A percentile compares a stretch with the other conserved stretches of the same genome.
These are phyloP conservation scores for Hyposoter didymator DNA, from an alignment of 2,888 invertebrate genomes.

Conservation along the genomic window DNA sequence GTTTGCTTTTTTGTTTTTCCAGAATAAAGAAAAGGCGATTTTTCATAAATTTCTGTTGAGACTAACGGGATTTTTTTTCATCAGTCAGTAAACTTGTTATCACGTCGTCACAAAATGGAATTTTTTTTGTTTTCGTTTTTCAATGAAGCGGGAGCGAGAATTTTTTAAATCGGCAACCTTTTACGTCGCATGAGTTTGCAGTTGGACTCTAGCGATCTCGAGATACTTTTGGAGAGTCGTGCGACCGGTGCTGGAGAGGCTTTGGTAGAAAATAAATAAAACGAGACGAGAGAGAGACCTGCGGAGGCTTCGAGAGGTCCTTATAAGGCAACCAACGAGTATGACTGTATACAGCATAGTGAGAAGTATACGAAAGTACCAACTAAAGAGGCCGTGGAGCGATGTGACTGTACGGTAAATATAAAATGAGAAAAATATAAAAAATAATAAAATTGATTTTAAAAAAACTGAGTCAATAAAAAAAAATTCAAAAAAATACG, in stretches of 20 bases:
- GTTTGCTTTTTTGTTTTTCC: no score
- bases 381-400: conserved; percentile 77
- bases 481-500: conserved; percentile 9
- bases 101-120: not conserved
- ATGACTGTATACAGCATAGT: conserved; percentile 77
- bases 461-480: conserved; percentile 2
- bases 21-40: not conserved
- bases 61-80: not conserved
- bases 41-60: not conserved
- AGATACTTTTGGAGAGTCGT: conserved; percentile 53
- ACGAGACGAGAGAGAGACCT: not conserved
- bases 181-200: not conserved
- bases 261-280: conserved; percentile 2
- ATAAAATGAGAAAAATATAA: not conserved
- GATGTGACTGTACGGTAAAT: conserved; percentile 72
- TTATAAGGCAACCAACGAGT: conserved; percentile 79
- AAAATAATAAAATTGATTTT: not conserved
- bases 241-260: conserved; percentile 51
- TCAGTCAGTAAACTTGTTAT: not conserved
- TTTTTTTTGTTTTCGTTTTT: not conserved
- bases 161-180: not conserved
- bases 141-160: not conserved
- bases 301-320: conserved; percentile 68
- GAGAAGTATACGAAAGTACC: conserved; percentile 67
- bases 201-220: not conserved